These are phyloP conservation scores for Sialis fuliginosa DNA, from an alignment of 2,888 invertebrate genomes.

Conservation along the genomic window DNA sequence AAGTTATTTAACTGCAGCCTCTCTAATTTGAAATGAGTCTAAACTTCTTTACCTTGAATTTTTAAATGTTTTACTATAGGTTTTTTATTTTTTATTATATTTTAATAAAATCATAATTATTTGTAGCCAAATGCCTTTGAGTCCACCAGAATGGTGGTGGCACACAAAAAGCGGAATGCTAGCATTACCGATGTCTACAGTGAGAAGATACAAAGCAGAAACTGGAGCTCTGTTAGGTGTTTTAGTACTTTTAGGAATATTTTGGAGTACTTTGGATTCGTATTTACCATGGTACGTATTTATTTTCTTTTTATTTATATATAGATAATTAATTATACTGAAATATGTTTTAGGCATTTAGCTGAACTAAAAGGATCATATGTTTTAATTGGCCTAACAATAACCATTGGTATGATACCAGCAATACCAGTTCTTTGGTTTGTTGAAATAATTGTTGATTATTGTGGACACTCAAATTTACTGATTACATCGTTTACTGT, in stretches of 20 bases:
- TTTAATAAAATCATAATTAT: constrained; percentile 6
- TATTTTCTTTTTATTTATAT: not conserved
- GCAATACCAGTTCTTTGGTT: constrained; percentile 54
- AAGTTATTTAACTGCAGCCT: not conserved
- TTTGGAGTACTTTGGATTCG: constrained; percentile 67
- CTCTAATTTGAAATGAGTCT: not conserved
- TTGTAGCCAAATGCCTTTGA: constrained; percentile 50
- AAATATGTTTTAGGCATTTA: constrained; percentile 35
- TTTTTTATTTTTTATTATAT: not conserved
- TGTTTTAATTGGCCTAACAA: constrained; percentile 42
- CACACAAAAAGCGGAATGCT: constrained; percentile 61
- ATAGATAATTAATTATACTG: not conserved
- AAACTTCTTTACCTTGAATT: too few species aligned
- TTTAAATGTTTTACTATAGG: not conserved
- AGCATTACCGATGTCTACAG: constrained; percentile 62
- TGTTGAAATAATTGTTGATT: constrained; percentile 69
- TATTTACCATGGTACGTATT: constrained; percentile 48
- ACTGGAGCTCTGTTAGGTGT: constrained; percentile 51
- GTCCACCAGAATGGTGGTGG: constrained; percentile 80
- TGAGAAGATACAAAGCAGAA: constrained; percentile 58
- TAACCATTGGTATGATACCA: constrained; percentile 49
- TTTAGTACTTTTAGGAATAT: constrained; percentile 49
- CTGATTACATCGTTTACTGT: constrained; percentile 67
- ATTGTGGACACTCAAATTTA: constrained; percentile 66
- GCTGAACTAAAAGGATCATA: constrained; percentile 33